Percentiles rank a stretch among this genome's conserved stretches.
Evolutionary conservation across 2,797 vertebrate species (phyloP).

Genomic region (Intellagama lesueurii): DNA sequence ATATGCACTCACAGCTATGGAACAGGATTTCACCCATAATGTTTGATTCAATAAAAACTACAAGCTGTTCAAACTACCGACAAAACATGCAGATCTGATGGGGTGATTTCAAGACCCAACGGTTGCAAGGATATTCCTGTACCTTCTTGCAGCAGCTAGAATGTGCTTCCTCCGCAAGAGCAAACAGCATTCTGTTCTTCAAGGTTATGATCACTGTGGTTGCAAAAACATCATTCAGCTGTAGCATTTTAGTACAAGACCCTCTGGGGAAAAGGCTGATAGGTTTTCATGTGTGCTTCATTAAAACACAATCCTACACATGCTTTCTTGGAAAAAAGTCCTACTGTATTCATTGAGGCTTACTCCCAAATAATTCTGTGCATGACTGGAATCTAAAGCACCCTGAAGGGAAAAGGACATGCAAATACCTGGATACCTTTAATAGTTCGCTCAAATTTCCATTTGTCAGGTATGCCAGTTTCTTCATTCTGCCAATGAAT

Average conservation of each 20-base stretch:
- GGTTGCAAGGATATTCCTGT: constrained; percentile 57
- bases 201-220: constrained; percentile 49
- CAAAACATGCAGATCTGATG: background rate
- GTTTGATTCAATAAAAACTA: background rate
- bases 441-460: background rate
- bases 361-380: background rate
- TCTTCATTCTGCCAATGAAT: background rate
- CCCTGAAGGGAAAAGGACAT: background rate
- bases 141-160: constrained; percentile 59
- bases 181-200: constrained; percentile 66
- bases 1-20: no score
- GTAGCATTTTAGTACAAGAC: background rate
- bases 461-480: background rate
- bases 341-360: background rate
- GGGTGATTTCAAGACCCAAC: constrained; percentile 38
- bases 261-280: background rate
- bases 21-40: background rate
- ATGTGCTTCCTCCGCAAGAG: constrained; percentile 50
- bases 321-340: background rate
- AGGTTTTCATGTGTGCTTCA: background rate
- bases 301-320: background rate
- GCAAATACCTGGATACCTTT: background rate
- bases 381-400: no score
- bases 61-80: background rate
- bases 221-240: constrained; percentile 52